These are phyloP conservation scores for Tokudaia muenninki DNA, from an alignment of 2,797 vertebrate species.

Conservation along the genomic window DNA sequence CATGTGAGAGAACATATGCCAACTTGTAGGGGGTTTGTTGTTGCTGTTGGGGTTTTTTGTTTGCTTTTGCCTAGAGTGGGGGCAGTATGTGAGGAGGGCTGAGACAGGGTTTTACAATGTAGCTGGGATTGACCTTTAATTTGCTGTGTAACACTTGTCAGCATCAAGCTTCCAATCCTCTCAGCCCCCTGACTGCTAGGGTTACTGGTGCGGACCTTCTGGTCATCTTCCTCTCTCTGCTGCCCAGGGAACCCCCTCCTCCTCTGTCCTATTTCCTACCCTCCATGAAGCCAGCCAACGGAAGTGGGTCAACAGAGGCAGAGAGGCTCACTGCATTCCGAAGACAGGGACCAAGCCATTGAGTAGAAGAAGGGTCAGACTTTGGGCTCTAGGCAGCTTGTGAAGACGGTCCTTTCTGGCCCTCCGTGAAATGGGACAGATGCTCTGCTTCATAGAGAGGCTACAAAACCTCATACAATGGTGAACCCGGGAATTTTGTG, in stretches of 20 bases:
- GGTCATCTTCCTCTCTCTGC: not conserved
- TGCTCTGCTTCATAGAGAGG: not conserved
- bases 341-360: not conserved
- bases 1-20: not conserved
- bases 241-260: not conserved
- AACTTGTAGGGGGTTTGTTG: not conserved
- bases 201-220: too few relatives aligned
- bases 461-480: not conserved
- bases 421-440: not conserved
- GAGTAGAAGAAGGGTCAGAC: not conserved
- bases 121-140: not conserved
- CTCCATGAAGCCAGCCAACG: not conserved
- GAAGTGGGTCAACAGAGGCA: not conserved
- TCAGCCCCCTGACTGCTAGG: not conserved
- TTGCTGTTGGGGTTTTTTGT: not conserved
- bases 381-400: not conserved
- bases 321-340: not conserved
- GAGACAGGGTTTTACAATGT: not conserved
- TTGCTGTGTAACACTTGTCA: not conserved
- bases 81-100: not conserved
- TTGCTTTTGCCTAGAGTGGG: not conserved
- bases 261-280: fast-evolving
- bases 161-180: not conserved
- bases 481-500: not conserved
- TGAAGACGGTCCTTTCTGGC: not conserved